These are phyloP conservation scores for Rhamphomyia laevipes DNA, from an alignment of 2,888 invertebrate genomes.

Conservation along the genomic window DNA sequence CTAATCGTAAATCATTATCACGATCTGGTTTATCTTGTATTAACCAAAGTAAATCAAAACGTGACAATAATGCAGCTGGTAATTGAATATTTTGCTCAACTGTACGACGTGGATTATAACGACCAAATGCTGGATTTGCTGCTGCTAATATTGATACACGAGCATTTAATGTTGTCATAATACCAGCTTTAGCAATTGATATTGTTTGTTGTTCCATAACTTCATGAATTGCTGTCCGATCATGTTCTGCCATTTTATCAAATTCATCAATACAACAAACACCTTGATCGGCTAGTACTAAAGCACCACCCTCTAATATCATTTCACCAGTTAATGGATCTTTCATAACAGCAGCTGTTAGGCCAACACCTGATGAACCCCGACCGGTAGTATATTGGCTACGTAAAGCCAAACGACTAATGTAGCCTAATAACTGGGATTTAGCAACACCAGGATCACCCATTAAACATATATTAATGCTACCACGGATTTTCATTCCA, in stretches of 20 bases:
- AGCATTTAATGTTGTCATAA: conserved; percentile 96
- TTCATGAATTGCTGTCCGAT: conserved; percentile 93
- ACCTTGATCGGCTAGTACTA: conserved; percentile 92
- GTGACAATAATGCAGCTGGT: conserved; percentile 91
- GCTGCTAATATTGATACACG: conserved; percentile 95
- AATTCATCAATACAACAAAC: conserved; percentile 99
- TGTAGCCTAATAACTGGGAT: conserved; percentile 90
- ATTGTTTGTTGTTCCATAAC: conserved; percentile 99
- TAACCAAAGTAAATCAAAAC: conserved; percentile 93
- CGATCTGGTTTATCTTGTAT: conserved; percentile 72
- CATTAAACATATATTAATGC: conserved; percentile 97
- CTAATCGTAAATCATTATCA: conserved; percentile 66
- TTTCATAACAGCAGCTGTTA: conserved; percentile 97
- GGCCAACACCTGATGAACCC: conserved; percentile 96
- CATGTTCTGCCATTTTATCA: conserved; percentile 96
- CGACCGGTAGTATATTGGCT: conserved; percentile 94
- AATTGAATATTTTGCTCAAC: conserved; percentile 97
- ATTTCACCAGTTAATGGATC: conserved; percentile 96
- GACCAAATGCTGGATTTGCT: conserved; percentile 96
- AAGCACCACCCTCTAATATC: conserved; percentile 92
- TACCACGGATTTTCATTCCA: conserved; percentile 96
- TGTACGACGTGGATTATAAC: conserved; percentile 90
- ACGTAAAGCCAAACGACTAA: conserved; percentile 83
- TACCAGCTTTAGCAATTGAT: conserved; percentile 97
- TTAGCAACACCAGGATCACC: conserved; percentile 99